Conservation (phyloP, 2,888 invertebrate species). For the Harpagoxenus sublaevis region DNA sequence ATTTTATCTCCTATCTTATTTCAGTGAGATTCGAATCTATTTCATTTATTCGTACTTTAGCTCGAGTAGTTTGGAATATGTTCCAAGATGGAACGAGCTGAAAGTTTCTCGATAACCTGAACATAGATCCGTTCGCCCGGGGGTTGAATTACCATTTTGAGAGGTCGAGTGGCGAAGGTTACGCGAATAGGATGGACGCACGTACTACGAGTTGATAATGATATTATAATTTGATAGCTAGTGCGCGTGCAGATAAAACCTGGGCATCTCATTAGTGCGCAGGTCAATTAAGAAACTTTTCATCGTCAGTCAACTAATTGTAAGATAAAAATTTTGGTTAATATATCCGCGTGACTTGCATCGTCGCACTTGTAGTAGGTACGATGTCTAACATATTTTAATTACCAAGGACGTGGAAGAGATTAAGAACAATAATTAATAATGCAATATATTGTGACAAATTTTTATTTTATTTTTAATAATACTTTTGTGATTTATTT, state of each 20-base stretch:
- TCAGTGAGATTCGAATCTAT: not conserved
- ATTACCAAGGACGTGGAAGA: not conserved
- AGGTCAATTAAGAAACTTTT: slow-evolving; percentile 72
- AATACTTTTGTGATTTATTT: not conserved
- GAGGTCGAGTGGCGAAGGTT: slow-evolving; percentile 51
- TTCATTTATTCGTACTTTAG: not conserved
- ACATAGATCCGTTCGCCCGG: slow-evolving; percentile 43
- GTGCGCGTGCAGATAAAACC: slow-evolving; percentile 46
- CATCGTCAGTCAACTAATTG: not conserved
- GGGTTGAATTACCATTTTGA: slow-evolving; percentile 67
- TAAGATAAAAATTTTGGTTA: slow-evolving; percentile 53
- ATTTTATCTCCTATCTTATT: not conserved
- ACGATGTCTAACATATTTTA: slow-evolving; percentile 32
- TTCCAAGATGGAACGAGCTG: not conserved
- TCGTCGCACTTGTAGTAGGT: not conserved
- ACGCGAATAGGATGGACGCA: slow-evolving; percentile 38
- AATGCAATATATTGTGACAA: not conserved
- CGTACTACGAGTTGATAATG: slow-evolving; percentile 34
- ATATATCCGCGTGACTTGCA: slow-evolving; percentile 49
- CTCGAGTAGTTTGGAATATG: not conserved
- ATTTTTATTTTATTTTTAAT: not conserved
- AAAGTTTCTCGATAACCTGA: slow-evolving; percentile 45
- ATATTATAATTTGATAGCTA: slow-evolving; percentile 63
- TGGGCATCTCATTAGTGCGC: slow-evolving; percentile 64
- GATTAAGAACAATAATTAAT: slow-evolving; percentile 24